phyloP scores from a whole-genome alignment of 2,113 vertebrate species.

The Muntiacus muntjak region DNA sequence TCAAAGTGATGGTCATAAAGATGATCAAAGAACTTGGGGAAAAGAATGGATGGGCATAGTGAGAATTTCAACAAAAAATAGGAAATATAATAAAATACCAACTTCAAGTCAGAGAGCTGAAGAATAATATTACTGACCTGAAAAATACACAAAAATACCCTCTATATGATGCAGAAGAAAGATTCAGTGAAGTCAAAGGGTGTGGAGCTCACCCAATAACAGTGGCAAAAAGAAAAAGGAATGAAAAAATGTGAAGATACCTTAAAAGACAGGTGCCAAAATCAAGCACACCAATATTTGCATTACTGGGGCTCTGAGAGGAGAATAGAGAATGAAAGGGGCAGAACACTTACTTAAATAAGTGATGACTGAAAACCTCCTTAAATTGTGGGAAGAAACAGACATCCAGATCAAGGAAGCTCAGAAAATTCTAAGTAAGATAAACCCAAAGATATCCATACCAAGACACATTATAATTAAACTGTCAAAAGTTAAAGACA shows the following conservation, averaged over 20 bases:
- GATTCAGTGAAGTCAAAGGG: neutral
- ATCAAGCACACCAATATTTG: neutral
- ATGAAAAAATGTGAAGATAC: neutral
- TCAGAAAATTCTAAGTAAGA: neutral
- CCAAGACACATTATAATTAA: neutral
- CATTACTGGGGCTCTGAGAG: no score
- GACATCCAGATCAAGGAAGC: neutral
- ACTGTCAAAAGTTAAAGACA: neutral
- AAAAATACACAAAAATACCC: neutral
- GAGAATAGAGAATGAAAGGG: neutral
- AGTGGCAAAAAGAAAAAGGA: neutral
- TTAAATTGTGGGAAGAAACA: neutral
- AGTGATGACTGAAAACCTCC: neutral
- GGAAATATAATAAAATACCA: neutral
- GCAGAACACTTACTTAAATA: neutral
- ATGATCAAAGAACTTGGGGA: neutral
- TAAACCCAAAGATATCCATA: neutral
- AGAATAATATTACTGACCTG: neutral
- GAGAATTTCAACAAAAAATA: neutral
- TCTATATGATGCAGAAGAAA: neutral
- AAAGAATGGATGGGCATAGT: neutral
- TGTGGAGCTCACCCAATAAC: neutral
- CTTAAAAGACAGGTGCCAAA: neutral
- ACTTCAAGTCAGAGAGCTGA: neutral
- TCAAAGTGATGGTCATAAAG: neutral